Evolutionary conservation across 2,888 invertebrate genomes (phyloP).

Genomic region (Dione juno): DNA sequence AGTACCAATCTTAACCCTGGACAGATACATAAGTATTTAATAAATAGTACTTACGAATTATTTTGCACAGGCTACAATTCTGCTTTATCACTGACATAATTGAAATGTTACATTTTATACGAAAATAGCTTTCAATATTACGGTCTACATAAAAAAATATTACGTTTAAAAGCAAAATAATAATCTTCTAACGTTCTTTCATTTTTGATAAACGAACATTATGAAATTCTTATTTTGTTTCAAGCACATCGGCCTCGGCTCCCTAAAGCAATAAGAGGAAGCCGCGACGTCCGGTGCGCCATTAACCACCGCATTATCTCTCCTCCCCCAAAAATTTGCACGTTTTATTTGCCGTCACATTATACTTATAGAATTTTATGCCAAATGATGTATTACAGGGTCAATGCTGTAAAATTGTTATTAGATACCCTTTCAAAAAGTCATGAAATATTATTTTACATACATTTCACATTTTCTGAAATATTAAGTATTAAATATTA

Average conservation of each 20-base stretch:
- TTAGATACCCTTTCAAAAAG: conserved; percentile 9
- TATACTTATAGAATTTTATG: conserved; percentile 24
- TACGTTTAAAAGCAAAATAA: conserved; percentile 17
- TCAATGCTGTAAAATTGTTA: not conserved
- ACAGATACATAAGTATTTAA: too few species aligned
- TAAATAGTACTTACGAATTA: not conserved
- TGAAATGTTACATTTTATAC: not conserved
- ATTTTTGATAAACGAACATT: conserved; percentile 26
- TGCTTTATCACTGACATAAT: conserved; percentile 5
- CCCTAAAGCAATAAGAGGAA: conserved; percentile 56
- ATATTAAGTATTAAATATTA: too few species aligned
- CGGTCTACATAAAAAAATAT: conserved; percentile 3
- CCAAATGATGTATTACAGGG: conserved; percentile 1
- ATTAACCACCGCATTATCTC: conserved; percentile 74
- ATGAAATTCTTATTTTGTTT: conserved; percentile 34
- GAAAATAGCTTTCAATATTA: not conserved
- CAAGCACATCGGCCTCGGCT: conserved; percentile 28
- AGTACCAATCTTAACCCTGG: too few species aligned
- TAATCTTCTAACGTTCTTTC: conserved; percentile 21
- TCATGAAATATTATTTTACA: conserved; percentile 3
- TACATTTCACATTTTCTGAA: not conserved
- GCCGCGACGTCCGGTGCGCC: conserved; percentile 64
- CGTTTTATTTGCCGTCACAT: conserved; percentile 59
- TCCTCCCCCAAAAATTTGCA: conserved; percentile 70
- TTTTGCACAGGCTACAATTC: not conserved